phyloP scores from a whole-genome alignment of 2,113 vertebrate genomes.

The Thermophis baileyi region DNA sequence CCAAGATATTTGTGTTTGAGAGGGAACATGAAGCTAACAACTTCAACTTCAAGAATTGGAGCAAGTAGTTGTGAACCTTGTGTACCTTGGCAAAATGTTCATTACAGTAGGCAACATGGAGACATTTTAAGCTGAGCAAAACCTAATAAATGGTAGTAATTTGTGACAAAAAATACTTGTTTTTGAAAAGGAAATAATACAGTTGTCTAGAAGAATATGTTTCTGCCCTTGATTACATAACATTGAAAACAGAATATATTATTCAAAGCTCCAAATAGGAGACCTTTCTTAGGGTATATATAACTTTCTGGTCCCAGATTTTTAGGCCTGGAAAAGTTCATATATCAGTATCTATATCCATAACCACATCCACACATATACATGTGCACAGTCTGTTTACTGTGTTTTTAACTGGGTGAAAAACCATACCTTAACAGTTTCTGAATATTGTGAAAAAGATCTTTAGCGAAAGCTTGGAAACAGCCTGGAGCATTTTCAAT shows the following conservation, averaged over 20 bases:
- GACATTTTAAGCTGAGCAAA: neutral
- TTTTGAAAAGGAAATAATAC: neutral
- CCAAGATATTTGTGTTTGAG: neutral
- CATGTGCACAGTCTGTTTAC: neutral
- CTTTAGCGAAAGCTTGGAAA: constrained; percentile 5
- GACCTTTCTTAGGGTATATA: neutral
- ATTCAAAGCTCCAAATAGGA: constrained; percentile 48
- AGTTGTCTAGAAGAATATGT: neutral
- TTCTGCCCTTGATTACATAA: neutral
- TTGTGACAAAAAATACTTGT: neutral
- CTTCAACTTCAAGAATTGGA: neutral
- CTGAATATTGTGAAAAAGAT: neutral
- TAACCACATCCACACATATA: neutral
- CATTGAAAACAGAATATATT: neutral
- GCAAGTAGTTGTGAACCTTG: neutral
- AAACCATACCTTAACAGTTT: neutral
- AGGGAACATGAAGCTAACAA: neutral
- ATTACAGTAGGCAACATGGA: neutral
- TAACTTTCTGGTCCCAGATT: constrained; percentile 24
- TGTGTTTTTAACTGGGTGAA: constrained; percentile 28
- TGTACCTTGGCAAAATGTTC: neutral
- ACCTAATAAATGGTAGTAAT: neutral
- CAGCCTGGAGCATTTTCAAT: neutral
- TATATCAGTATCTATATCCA: neutral
- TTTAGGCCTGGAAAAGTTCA: neutral